Evolutionary conservation across 2,797 vertebrate genomes (phyloP).

Genomic region (Lacerta agilis): DNA sequence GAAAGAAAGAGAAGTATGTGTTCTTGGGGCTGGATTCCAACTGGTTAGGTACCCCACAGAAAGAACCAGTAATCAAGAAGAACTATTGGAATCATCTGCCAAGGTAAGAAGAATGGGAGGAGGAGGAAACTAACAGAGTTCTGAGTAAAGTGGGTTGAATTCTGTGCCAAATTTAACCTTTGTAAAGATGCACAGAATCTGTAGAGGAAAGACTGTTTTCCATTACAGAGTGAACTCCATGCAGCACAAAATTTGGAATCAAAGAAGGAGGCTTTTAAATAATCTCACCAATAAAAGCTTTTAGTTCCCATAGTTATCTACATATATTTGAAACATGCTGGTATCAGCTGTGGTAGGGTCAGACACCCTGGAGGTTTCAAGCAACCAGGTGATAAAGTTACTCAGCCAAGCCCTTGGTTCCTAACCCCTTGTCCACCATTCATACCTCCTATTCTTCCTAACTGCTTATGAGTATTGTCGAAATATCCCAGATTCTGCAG

Average conservation of each 20-base stretch:
- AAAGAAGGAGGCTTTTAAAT: background rate
- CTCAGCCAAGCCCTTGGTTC: background rate
- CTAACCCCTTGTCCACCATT: background rate
- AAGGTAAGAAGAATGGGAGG: background rate
- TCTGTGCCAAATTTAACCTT: background rate
- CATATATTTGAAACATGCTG: background rate
- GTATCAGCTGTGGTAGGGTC: background rate
- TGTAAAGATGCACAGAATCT: background rate
- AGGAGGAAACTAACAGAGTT: background rate
- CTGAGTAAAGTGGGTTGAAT: background rate
- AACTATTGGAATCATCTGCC: slow-evolving; percentile 6
- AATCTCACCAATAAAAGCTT: background rate
- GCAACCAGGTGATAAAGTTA: background rate
- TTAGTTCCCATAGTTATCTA: background rate
- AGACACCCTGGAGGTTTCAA: background rate
- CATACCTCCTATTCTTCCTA: background rate
- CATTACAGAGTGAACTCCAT: background rate
- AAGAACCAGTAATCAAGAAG: rapidly evolving
- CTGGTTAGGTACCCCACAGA: background rate
- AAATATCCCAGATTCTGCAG: background rate
- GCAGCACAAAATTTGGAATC: background rate
- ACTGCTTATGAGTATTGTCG: background rate
- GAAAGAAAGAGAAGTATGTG: slow-evolving; percentile 48
- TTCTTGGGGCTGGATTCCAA: background rate
- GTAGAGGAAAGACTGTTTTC: background rate